phyloP scores from a whole-genome alignment of 2,888 invertebrate genomes.

The Dichetophora obliterata region DNA sequence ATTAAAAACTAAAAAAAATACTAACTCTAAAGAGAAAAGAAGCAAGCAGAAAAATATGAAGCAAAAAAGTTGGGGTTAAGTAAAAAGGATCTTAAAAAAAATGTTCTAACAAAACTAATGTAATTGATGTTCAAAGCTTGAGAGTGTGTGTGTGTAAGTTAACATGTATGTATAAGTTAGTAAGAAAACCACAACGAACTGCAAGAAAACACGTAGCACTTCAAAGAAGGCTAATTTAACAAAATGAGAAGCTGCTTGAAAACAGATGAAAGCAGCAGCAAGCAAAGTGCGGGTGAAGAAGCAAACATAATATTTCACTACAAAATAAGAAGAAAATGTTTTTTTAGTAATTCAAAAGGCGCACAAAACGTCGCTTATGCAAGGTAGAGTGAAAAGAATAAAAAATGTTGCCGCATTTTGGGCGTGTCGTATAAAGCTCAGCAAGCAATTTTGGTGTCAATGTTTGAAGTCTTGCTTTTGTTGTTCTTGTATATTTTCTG shows the following conservation, averaged over 20 bases:
- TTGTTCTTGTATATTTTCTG: neutral
- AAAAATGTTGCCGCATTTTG: conserved; percentile 5
- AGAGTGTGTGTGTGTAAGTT: neutral
- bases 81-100: neutral
- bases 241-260: conserved; percentile 24
- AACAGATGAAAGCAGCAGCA: neutral
- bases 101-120: neutral
- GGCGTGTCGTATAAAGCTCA: neutral
- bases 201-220: neutral
- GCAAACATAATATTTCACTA: neutral
- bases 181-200: conserved; percentile 3
- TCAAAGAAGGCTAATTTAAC: conserved; percentile 34
- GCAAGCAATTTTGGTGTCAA: neutral
- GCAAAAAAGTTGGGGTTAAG: neutral
- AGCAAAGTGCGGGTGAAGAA: neutral
- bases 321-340: neutral
- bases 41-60: neutral
- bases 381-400: neutral
- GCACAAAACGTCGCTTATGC: neutral
- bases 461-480: neutral
- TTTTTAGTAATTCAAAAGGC: neutral
- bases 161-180: conserved; percentile 13
- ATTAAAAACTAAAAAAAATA: too few species aligned
- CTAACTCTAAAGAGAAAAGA: too few species aligned
- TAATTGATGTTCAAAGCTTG: neutral